Conservation (phyloP, 2,888 invertebrate species). For the Ceramica pisi region DNA sequence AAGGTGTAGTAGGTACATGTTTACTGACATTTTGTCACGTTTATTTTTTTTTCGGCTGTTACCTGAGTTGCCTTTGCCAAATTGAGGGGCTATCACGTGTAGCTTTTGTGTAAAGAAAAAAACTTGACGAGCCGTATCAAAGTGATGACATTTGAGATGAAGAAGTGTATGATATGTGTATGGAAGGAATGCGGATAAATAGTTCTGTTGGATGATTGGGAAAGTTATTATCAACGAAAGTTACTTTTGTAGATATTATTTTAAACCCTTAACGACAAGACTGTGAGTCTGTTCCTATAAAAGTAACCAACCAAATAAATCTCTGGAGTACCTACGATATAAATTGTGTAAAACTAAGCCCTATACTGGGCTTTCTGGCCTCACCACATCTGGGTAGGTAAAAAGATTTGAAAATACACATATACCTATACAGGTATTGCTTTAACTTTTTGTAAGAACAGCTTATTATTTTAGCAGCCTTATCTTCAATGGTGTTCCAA, state of each 20-base stretch:
- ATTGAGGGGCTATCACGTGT: constrained; percentile 83
- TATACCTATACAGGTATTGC: background rate
- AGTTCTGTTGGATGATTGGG: background rate
- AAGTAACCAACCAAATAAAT: too few species aligned
- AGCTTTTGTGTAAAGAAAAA: constrained; percentile 77
- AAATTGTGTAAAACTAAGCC: background rate
- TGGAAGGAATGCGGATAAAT: constrained; percentile 7
- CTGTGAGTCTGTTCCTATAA: too few species aligned
- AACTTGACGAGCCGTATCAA: constrained; percentile 80
- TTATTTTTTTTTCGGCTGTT: constrained; percentile 81
- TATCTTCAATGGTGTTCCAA: constrained; percentile 24
- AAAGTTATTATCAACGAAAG: background rate
- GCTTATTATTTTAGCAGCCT: background rate
- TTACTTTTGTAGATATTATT: background rate
- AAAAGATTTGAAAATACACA: background rate
- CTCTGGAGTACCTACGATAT: too few species aligned
- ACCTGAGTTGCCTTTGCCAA: constrained; percentile 85
- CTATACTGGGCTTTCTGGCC: background rate
- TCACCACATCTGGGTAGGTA: background rate
- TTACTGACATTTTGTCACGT: constrained; percentile 91
- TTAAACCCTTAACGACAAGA: background rate
- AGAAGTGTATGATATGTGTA: constrained; percentile 75
- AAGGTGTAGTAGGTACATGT: constrained; percentile 87
- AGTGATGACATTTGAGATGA: constrained; percentile 83
- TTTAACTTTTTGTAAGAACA: background rate